These are phyloP conservation scores for Pomatorhinus ruficollis DNA, from an alignment of 2,113 vertebrate species.

Conservation along the genomic window DNA sequence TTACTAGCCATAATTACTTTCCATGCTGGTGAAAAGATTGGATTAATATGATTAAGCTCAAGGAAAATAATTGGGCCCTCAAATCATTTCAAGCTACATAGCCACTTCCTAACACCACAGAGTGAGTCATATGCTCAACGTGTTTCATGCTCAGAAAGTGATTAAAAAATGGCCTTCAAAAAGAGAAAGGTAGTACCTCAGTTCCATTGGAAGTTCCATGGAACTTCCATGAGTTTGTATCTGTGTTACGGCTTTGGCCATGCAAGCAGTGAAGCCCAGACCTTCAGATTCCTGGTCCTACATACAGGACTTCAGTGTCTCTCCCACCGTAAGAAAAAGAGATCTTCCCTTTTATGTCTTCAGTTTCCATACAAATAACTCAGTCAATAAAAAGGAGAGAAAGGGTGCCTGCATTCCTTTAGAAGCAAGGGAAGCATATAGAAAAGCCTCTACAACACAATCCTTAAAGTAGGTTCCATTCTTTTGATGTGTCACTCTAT, in stretches of 20 bases:
- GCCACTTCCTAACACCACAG: neutral
- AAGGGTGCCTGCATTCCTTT: neutral
- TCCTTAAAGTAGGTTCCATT: neutral
- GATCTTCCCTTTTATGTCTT: neutral
- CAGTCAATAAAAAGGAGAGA: neutral
- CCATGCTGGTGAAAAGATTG: neutral
- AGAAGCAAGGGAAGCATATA: neutral
- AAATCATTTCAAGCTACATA: neutral
- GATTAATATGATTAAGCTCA: neutral
- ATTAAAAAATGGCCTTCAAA: neutral
- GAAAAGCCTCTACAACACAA: neutral
- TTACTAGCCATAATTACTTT: neutral
- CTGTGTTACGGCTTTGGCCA: neutral
- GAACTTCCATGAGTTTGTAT: neutral
- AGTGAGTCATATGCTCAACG: accelerated
- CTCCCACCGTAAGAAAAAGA: neutral
- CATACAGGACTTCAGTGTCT: neutral
- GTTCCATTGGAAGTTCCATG: neutral
- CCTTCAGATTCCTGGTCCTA: neutral
- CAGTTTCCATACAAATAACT: neutral
- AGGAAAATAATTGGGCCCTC: neutral
- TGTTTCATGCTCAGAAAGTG: neutral
- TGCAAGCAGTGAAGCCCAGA: neutral
- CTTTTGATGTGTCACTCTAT: neutral
- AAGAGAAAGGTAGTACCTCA: neutral